phyloP scores from a whole-genome alignment of 2,888 invertebrate species.

The Agrotis segetum region DNA sequence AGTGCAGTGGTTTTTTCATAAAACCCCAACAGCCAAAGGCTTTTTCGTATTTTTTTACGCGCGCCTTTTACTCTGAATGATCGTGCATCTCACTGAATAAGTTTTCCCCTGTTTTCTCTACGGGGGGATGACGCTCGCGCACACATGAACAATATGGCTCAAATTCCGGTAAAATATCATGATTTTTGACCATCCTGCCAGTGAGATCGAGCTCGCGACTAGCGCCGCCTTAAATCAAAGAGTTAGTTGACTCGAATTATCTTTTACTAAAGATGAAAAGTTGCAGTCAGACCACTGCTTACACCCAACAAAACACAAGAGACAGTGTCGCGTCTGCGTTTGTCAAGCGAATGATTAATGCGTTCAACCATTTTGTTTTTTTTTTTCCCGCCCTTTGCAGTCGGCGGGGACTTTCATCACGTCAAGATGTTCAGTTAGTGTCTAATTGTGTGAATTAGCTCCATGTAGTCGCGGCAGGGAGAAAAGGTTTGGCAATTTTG shows the following conservation, averaged over 20 bases:
- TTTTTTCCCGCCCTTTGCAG: slow-evolving; percentile 69
- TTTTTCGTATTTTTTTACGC: no score
- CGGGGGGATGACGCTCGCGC: no score
- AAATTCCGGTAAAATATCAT: no score
- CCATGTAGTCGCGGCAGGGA: slow-evolving; percentile 5
- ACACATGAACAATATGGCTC: no score
- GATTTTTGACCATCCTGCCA: no score
- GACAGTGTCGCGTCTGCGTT: slow-evolving; percentile 56
- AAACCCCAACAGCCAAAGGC: no score
- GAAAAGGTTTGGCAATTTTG: neutral
- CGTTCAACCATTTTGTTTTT: slow-evolving; percentile 67
- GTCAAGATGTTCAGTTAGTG: slow-evolving; percentile 56
- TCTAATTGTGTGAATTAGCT: slow-evolving; percentile 64
- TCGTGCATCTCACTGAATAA: no score
- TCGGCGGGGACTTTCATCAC: slow-evolving; percentile 68
- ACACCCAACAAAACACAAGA: slow-evolving; percentile 53
- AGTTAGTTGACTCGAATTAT: neutral
- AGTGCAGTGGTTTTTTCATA: no score
- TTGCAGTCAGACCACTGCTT: slow-evolving; percentile 17
- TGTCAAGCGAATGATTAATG: slow-evolving; percentile 72
- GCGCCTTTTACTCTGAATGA: no score
- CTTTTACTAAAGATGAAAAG: neutral
- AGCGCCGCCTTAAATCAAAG: neutral
- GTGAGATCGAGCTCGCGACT: no score
- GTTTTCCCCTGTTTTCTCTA: no score